These are phyloP conservation scores for Sprattus sprattus DNA, from an alignment of 2,113 vertebrate genomes.

Conservation along the genomic window DNA sequence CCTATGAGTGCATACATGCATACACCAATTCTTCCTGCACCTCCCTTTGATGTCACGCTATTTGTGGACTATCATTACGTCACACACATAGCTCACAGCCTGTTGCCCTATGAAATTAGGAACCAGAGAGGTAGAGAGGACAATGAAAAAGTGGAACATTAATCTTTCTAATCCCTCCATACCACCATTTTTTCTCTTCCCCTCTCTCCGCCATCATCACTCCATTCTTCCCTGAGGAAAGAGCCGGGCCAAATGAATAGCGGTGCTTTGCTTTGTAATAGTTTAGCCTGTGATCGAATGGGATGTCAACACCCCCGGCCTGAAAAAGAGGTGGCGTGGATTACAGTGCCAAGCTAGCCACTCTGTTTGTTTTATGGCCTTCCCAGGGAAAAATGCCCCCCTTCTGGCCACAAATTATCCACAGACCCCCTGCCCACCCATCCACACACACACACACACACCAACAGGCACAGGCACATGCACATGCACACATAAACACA, in stretches of 20 bases:
- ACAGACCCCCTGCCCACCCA: conserved; percentile 40
- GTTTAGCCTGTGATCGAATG: conserved; percentile 68
- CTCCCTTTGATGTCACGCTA: no score
- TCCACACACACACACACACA: not conserved
- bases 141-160: conserved; percentile 50
- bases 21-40: no score
- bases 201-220: conserved; percentile 23
- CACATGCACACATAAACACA: conserved; percentile 35
- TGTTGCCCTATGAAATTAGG: conserved; percentile 17
- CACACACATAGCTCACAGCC: no score
- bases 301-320: conserved; percentile 55
- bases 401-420: conserved; percentile 65
- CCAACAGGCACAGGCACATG: no score
- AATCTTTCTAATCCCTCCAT: conserved; percentile 56
- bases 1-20: no score
- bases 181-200: not conserved
- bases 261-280: conserved; percentile 52
- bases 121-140: conserved; percentile 29
- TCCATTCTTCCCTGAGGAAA: conserved; percentile 49
- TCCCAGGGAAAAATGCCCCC: conserved; percentile 54
- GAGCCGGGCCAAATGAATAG: conserved; percentile 66
- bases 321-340: conserved; percentile 55
- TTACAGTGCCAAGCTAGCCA: conserved; percentile 59
- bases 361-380: conserved; percentile 59
- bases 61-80: no score